Base-by-base conservation (phyloP, 2,113 vertebrate genomes). In the Plectropomus leopardus region DNA sequence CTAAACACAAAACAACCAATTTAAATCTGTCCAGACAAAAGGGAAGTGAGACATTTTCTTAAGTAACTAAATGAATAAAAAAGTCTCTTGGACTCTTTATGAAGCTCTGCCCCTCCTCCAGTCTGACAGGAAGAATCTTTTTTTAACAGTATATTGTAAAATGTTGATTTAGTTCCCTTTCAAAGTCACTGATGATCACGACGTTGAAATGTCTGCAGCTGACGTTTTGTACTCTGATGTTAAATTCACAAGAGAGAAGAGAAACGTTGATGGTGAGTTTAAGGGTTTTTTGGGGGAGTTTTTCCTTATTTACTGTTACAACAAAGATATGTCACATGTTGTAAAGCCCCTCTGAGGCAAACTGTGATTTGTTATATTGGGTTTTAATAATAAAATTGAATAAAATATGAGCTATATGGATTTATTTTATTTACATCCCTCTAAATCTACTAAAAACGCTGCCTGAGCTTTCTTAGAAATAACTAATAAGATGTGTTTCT, bases 211-310 rank as follows among this genome's bases (percentile, higher is more conserved):
- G 90, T 0, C 76, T 21, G 87, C 78, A 10, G 21, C 48, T 17
- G 74, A 85, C 0, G 67, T 90, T 0, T 0, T 86, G 0, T 91
- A 92, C 61, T 19, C 66, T 15, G 82, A 92, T 17, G 73, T 92
- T 5, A 82, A 42, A 4, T 76, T 91, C 60, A 21, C 2, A 21
- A 86, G 7, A 53, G 1, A 0, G 0, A 24, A 2, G 7, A 13
- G 1, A 11, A 23, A 50, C 0, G 1, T 2, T 47, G 19, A 4
- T 1, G 72, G 90, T 92, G 60, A 91, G 87, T 72, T 1, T 14
- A n/a, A n/a, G n/a, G n/a, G n/a, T n/a, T n/a, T n/a, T n/a, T n/a
- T n/a, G n/a, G n/a, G n/a, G n/a, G n/a, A n/a, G n/a, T n/a, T n/a
- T n/a, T n/a, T n/a, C n/a, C n/a, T n/a, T n/a, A n/a, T n/a, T n/a